A percentile compares a stretch with the other conserved stretches of the same genome.
phyloP scores from a whole-genome alignment of 2,797 vertebrate species.

The Sebastes wilsoni region DNA sequence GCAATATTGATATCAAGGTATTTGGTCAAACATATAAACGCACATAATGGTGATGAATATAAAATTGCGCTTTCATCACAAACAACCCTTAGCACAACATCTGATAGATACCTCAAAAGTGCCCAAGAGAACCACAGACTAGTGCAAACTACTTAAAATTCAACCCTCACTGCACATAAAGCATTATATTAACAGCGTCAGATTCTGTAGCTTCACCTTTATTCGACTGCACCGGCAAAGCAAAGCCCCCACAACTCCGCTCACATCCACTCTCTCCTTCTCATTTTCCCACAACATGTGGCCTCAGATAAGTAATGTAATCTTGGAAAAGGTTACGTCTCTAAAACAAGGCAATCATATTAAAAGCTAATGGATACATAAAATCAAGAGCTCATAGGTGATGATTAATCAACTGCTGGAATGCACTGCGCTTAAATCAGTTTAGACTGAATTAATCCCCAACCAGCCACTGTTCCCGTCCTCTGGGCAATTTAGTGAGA shows the following conservation, averaged over 20 bases:
- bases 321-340: constrained; percentile 77
- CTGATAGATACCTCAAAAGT: constrained; percentile 13
- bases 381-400: constrained; percentile 82
- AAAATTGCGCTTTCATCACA: constrained; percentile 30
- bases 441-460: constrained; percentile 83
- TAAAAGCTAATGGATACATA: constrained; percentile 83
- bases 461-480: constrained; percentile 72
- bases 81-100: constrained; percentile 13
- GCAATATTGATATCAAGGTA: too few relatives aligned
- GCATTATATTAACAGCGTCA: constrained; percentile 45
- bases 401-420: constrained; percentile 84
- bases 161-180: constrained; percentile 25
- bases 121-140: constrained; percentile 20
- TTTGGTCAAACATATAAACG: background rate
- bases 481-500: constrained; percentile 82
- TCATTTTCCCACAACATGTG: constrained; percentile 52
- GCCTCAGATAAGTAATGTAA: constrained; percentile 78
- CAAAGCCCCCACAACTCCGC: background rate
- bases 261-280: constrained; percentile 20
- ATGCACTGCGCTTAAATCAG: constrained; percentile 80
- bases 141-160: constrained; percentile 36
- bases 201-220: constrained; percentile 50
- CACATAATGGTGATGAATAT: background rate
- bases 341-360: constrained; percentile 81
- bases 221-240: constrained; percentile 59